Conservation (phyloP, 2,888 invertebrate genomes). For the Cheilosia variabilis region DNA sequence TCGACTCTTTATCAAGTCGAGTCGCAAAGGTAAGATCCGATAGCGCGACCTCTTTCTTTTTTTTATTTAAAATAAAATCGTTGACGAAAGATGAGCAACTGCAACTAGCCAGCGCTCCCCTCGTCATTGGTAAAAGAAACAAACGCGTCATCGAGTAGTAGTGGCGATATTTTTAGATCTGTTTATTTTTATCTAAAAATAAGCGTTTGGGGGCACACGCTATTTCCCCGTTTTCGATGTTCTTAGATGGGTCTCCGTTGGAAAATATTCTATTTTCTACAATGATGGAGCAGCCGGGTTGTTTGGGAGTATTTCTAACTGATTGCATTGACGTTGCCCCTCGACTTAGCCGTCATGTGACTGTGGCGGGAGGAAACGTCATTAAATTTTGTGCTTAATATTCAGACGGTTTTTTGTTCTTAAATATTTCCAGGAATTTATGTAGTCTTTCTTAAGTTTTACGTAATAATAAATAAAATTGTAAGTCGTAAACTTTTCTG, state of each 20-base stretch:
- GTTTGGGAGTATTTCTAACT: not conserved
- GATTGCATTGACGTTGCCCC: slow-evolving; percentile 6
- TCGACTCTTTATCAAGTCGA: not conserved
- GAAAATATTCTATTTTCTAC: slow-evolving; percentile 34
- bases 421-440: not conserved
- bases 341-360: slow-evolving; percentile 15
- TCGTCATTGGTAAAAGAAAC: slow-evolving; percentile 7
- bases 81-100: slow-evolving; percentile 71
- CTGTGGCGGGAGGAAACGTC: slow-evolving; percentile 14
- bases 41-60: slow-evolving; percentile 1
- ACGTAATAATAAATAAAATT: slow-evolving; percentile 19
- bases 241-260: slow-evolving; percentile 40
- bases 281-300: not conserved
- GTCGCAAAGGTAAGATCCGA: slow-evolving; percentile 16
- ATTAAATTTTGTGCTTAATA: slow-evolving; percentile 3
- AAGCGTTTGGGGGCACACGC: slow-evolving; percentile 20
- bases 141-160: slow-evolving; percentile 53
- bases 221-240: slow-evolving; percentile 21
- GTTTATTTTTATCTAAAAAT: slow-evolving; percentile 54
- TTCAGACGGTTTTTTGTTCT: not conserved
- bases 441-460: slow-evolving; percentile 11
- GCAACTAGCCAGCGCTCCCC: slow-evolving; percentile 13
- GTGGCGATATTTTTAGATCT: slow-evolving; percentile 53
- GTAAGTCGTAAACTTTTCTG: not conserved
- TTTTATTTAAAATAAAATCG: slow-evolving; percentile 19